Conservation (phyloP, 2,797 vertebrate genomes). For the Acanthiza pusilla region DNA sequence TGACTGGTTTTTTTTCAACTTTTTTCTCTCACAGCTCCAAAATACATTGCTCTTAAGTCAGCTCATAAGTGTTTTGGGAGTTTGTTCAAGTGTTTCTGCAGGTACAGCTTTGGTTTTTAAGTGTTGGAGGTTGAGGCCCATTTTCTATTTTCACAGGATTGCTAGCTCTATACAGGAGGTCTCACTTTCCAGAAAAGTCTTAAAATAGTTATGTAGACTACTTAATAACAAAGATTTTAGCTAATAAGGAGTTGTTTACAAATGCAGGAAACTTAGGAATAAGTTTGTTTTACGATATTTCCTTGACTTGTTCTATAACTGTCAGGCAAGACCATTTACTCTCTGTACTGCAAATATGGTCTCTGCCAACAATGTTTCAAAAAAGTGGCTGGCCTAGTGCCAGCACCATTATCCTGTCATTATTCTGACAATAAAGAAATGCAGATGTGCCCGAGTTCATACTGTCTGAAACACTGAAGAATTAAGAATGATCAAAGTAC, state of each 20-base stretch:
- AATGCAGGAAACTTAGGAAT: background rate
- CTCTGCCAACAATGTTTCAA: background rate
- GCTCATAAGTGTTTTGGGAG: background rate
- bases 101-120: background rate
- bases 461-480: slow-evolving; percentile 11
- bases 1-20: background rate
- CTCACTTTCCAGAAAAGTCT: background rate
- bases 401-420: slow-evolving; percentile 38
- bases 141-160: background rate
- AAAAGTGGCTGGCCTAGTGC: slow-evolving; percentile 7
- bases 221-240: background rate
- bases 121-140: background rate
- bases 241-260: background rate
- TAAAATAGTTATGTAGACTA: background rate
- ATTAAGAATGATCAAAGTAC: slow-evolving; percentile 14
- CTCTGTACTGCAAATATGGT: background rate
- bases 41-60: background rate
- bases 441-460: slow-evolving; percentile 35
- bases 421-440: slow-evolving; percentile 47
- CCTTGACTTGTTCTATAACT: slow-evolving; percentile 2
- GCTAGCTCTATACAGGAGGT: background rate
- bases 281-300: background rate
- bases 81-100: background rate
- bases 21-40: background rate
- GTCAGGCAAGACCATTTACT: background rate